These are phyloP conservation scores for Cyrtodaria siliqua DNA, from an alignment of 2,888 invertebrate species.

Conservation along the genomic window DNA sequence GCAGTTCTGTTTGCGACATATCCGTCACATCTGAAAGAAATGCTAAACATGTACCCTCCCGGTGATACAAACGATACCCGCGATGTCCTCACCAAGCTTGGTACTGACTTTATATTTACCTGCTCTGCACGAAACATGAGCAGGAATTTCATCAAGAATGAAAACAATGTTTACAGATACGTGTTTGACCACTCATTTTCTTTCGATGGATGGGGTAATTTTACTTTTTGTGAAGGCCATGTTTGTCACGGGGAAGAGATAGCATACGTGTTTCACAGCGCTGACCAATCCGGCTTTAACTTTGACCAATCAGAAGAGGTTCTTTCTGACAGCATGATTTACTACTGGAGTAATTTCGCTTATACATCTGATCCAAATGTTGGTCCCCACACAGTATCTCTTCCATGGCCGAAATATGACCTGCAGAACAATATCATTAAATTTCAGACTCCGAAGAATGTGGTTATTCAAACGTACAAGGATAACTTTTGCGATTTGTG, in stretches of 20 bases:
- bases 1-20: constrained; percentile 67
- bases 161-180: constrained; percentile 22
- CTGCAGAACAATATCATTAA: constrained; percentile 42
- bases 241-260: constrained; percentile 81
- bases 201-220: constrained; percentile 74
- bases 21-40: constrained; percentile 46
- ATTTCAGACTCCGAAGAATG: constrained; percentile 68
- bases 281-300: constrained; percentile 64
- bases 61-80: constrained; percentile 39
- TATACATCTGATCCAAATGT: constrained; percentile 75
- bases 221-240: constrained; percentile 74
- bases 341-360: constrained; percentile 82
- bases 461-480: constrained; percentile 58
- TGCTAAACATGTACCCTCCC: constrained; percentile 65
- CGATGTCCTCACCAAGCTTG: constrained; percentile 40
- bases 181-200: constrained; percentile 75
- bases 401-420: constrained; percentile 71
- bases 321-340: constrained; percentile 68
- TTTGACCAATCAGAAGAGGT: constrained; percentile 67
- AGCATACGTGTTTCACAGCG: constrained; percentile 74
- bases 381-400: constrained; percentile 44
- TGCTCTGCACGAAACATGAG: constrained; percentile 73
- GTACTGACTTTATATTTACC: constrained; percentile 78
- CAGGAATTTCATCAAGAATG: constrained; percentile 30
- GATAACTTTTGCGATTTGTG: constrained; percentile 75